Evolutionary conservation across 2,888 invertebrate genomes (phyloP), one percentile per base, ranked within the genome.

Genomic region (Neoitamus cyanurus): DNA sequence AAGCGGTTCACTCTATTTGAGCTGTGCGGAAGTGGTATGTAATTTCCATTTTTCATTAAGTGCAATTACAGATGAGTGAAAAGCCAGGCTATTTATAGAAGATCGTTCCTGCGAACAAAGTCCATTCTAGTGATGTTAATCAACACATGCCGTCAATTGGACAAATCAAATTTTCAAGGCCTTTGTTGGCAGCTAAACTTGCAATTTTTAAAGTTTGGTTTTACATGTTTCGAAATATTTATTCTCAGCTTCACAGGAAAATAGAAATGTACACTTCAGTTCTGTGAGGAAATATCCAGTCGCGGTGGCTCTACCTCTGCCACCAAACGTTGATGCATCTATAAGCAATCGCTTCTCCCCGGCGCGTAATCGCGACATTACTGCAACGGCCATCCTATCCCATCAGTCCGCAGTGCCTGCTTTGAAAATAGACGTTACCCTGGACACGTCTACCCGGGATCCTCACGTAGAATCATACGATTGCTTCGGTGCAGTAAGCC

Each of bases 391-490:
- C 7, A 92, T 94, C 36, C 90, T 92, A 87, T 92, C 93, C 15
- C 92, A 92, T 87, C 90, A 90, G 86, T 88, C 88, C 83, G 92
- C 87, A 5, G 86, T 87, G 11, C 87, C 87, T 13, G 84, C 85
- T 3, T 73, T 86, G 4, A 85, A 78, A n/a, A 88, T 89, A 78
- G 89, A 90, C 85, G 88, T 90, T 15, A 90, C 90, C 0, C 86
- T 88, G 0, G 90, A 90, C 70, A 89, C 88, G 84, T 88, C 87
- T 1, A 85, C 82, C 58, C 91, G 30, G 86, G 94, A 94, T 90
- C 93, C 93, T 0, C 93, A 94, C 89, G 91, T 94, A 0, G 94
- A 93, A 86, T 94, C 94, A 78, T 95, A 95, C 90, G 95, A 95
- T 88, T 94, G 94, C 86, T 92, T 92, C 77, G 94, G 94, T 1